Evolutionary conservation across 2,797 vertebrate species (phyloP), one percentile per base, ranked within the genome.

Genomic region (Anabacerthia variegaticeps): DNA sequence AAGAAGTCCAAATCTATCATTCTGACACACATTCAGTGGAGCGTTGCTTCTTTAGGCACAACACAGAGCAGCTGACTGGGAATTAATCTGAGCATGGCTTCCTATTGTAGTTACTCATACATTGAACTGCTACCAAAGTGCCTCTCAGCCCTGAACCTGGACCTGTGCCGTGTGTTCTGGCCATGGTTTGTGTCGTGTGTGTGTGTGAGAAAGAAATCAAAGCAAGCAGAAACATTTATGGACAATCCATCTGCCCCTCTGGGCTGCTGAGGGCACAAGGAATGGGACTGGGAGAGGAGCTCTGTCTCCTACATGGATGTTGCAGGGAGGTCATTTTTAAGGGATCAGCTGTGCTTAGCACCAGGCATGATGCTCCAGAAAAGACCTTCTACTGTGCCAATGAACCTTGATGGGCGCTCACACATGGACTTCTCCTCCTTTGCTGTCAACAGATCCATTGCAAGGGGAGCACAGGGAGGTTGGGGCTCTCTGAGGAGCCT

Each of bases 41-140:
- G 88, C 10, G 2, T 96, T 93, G 66, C 56, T 65, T 83, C 88
- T 94, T 93, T 89, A 94, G 95, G 81, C 93, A 78, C 81, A 94
- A 69, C 74, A 55, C 79, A 24, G 87, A 91, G 69, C 69, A 85
- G 56, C 62, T 94, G 91, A 84, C 86, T 89, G 84, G 56, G 81
- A 85, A 91, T 96, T 72, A 84, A 67, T 88, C 49, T 6, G 14
- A 74, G 65, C 0, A 4, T 34, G 36, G 63, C 22, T 85, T 68
- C 67, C 72, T 27, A 2, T 14, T 72, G 67, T 41, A 67, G 71
- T 94, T 85, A 80, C 91, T 72, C 54, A 7, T 49, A 48, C 66
- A 75, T 32, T 88, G 79, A 85, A 62, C 68, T 43, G 72, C 21
- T 82, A 27, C 20, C 36, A 14, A 71, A 51, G 84, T 5, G 49